Percentiles rank a stretch among this genome's conserved stretches.
These are phyloP conservation scores for Carollia perspicillata DNA, from an alignment of 2,113 vertebrate species.

Conservation along the genomic window DNA sequence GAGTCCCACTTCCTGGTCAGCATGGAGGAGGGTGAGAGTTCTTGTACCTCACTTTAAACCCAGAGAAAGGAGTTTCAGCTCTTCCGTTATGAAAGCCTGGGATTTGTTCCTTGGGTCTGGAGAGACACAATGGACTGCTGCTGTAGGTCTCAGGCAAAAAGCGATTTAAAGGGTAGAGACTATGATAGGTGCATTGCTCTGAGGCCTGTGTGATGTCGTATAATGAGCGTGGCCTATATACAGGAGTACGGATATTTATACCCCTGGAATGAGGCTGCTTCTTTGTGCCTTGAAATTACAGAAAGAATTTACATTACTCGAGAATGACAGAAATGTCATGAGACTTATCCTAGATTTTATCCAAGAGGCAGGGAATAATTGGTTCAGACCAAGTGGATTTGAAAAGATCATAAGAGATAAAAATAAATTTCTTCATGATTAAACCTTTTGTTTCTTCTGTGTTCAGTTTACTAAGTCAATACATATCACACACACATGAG, in stretches of 20 bases:
- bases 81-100: background rate
- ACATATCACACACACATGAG: background rate
- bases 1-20: background rate
- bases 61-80: background rate
- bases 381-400: background rate
- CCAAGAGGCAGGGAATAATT: background rate
- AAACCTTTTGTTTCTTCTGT: background rate
- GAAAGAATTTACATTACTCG: background rate
- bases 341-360: background rate
- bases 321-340: background rate
- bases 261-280: background rate
- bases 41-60: background rate
- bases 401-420: background rate
- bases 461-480: background rate
- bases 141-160: background rate
- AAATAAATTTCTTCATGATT: background rate
- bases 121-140: background rate
- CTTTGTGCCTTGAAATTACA: background rate
- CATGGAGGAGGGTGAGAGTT: background rate
- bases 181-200: background rate
- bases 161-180: background rate
- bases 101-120: background rate
- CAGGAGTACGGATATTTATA: background rate
- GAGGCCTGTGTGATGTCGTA: accelerated
- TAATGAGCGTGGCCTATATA: background rate